Base-by-base conservation (phyloP, 2,888 invertebrate species). In the Griposia aprilina region DNA sequence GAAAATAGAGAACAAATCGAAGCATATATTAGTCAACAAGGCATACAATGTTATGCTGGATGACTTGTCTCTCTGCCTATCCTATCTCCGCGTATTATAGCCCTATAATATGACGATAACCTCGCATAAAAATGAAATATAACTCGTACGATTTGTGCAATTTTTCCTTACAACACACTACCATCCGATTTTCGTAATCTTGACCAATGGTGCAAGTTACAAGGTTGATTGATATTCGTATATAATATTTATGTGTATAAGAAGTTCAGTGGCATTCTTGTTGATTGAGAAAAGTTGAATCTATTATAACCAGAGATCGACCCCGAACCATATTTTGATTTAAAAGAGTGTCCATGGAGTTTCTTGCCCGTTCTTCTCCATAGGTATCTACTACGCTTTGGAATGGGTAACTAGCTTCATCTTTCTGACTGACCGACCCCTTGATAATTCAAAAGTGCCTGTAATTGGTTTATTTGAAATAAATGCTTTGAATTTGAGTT, bases 181-280 rank as follows among this genome's bases (percentile, higher is more conserved):
- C 50, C 85, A 84, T 87, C 88, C 89, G 86, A 83, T 84, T 88
- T 83, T 83, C 87, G 89, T 83, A 90, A 90, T 63, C 26, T 2
- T 17, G 10, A 3, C n/a, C 41, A 0, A 5, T 63, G 83, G 81
- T 69, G 17, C 52, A 87, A 90, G 76, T 57, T 6, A 81, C 23
- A 69, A 65, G 74, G 26, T 8, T 60, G 1, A 52, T 36, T 59
- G 6, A 45, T 59, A 36, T 52, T 36, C 26, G 1, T 7, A n/a
- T 20, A 17, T n/a, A 52, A 52, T 67, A 36, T 79, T 65, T 10
- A 59, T 50, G 26, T 45, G 0, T 74, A 17, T 17, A 23, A 30
- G 1, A 45, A 75, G 26, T 30, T 75, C 17, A 17, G 6, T 26
- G 41, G 23, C 70, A 41, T 45, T 8, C 4, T 26, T 23, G 10